These are phyloP conservation scores for Poecilia latipinna DNA, from an alignment of 2,113 vertebrate genomes.

Conservation along the genomic window DNA sequence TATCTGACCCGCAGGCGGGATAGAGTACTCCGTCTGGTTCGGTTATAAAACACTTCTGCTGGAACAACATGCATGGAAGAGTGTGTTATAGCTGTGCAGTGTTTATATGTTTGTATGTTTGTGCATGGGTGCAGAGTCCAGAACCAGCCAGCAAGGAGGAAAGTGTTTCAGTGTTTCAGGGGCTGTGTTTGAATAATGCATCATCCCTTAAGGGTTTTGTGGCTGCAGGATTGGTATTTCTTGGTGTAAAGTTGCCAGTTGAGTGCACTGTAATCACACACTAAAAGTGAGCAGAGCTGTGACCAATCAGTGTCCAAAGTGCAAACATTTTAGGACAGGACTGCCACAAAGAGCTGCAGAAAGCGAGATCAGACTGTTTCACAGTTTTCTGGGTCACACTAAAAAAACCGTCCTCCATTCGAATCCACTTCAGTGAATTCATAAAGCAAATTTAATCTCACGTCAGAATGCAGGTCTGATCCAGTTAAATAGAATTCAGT, in stretches of 20 bases:
- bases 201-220: conserved; percentile 42
- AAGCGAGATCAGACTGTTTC: conserved; percentile 4
- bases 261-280: conserved; percentile 30
- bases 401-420: background rate
- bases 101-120: conserved; percentile 1
- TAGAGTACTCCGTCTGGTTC: conserved; percentile 14
- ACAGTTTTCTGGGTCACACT: background rate
- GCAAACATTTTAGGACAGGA: conserved; percentile 7
- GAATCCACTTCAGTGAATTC: background rate
- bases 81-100: conserved; percentile 15
- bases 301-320: conserved; percentile 33
- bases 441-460: background rate
- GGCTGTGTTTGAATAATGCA: conserved; percentile 64
- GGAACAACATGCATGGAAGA: conserved; percentile 39
- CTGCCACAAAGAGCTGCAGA: background rate
- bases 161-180: conserved; percentile 65
- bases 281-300: conserved; percentile 34
- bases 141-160: conserved; percentile 21
- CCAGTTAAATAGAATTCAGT: background rate
- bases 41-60: conserved; percentile 35
- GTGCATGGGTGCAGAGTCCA: conserved; percentile 22
- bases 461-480: background rate
- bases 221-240: conserved; percentile 39
- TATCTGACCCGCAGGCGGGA: conserved; percentile 6
- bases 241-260: conserved; percentile 13